Evolutionary conservation across 2,113 vertebrate species (phyloP), one percentile per base, ranked within the genome.

Genomic region (Campylomormyrus tamandua): DNA sequence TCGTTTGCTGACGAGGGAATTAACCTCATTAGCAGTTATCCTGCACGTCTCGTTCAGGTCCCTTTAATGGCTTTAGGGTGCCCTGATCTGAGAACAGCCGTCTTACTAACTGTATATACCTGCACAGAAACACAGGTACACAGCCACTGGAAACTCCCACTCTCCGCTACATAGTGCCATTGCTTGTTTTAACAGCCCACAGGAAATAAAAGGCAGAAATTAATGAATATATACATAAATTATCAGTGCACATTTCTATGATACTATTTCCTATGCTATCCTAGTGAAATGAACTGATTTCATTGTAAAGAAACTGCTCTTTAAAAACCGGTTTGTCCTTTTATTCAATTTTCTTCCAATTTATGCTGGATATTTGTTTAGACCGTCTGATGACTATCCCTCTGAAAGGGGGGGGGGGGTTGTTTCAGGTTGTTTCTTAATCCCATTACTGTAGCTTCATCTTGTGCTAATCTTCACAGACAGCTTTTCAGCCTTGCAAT

Each of bases 391-490:
- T 31, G 10, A 70, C 62, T 70, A 31, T 13, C 35, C 35, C 13
- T 80, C 74, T 42, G 31, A 42, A 42, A 13, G 1, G 74, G 74
- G 13, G 31, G 70, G 31, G 31, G 31, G 70, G 7, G 58, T 21
- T 11, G 62, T 77, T 77, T 39, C 70, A 31, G 62, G 62, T 31
- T 70, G 62, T 42, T 27, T 56, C 84, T 49, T 93, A 92, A 92
- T 93, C 92, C 87, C 90, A 85, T 91, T 90, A 90, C 84, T 17
- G 39, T 83, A 90, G 66, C 53, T 70, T 50, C n/a, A 35, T 6
- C 42, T 90, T 80, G 58, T 19, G 48, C 56, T 91, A 93, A 93
- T 93, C 92, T 90, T 42, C 49, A 90, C 91, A 93, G 89, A 92
- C 87, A 70, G 19, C 85, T 89, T 83, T 49, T 87, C 85, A 49